These are phyloP conservation scores for Macquaria ambigua DNA, from an alignment of 2,113 vertebrate species.

Conservation along the genomic window DNA sequence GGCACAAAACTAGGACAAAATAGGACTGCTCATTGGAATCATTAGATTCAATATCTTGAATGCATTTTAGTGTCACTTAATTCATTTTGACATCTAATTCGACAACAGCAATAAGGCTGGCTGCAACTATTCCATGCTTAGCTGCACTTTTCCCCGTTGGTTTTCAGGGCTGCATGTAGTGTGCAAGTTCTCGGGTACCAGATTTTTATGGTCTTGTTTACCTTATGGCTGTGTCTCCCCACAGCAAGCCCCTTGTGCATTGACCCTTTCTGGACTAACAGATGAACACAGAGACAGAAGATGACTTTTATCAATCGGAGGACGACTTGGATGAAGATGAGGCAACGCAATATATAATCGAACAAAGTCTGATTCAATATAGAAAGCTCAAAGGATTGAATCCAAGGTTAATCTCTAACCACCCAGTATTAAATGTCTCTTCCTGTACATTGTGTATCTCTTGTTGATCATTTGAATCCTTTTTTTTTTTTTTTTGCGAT, in stretches of 20 bases:
- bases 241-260: conserved; percentile 18
- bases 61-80: neutral
- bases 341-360: conserved; percentile 89
- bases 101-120: neutral
- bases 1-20: neutral
- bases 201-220: conserved; percentile 50
- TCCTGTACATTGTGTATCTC: conserved; percentile 39
- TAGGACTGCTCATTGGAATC: neutral
- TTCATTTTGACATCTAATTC: neutral
- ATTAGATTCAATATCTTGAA: neutral
- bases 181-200: neutral
- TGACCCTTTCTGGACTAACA: conserved; percentile 42
- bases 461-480: neutral
- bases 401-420: conserved; percentile 67
- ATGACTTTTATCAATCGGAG: conserved; percentile 77
- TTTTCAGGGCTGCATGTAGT: conserved; percentile 21
- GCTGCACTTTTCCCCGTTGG: conserved; percentile 1
- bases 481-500: conserved; percentile 20
- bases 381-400: conserved; percentile 78
- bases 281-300: conserved; percentile 72
- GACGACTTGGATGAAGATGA: conserved; percentile 90
- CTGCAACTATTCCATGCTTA: neutral
- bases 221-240: conserved; percentile 15
- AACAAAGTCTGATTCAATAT: conserved; percentile 89
- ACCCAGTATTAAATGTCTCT: neutral